Conservation (phyloP, 2,888 invertebrate genomes). For the Synergus umbraculus region DNA sequence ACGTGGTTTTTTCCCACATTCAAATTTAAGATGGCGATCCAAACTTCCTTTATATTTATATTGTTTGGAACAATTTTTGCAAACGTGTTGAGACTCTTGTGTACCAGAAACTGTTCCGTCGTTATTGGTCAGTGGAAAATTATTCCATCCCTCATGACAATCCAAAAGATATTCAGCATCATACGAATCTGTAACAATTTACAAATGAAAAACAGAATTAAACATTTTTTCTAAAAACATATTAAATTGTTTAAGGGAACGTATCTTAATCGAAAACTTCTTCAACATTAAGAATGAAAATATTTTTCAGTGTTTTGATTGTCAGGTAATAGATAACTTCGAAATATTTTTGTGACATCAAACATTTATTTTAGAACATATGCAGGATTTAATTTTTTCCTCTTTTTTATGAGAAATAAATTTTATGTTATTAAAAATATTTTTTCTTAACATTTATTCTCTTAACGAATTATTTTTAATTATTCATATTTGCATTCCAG, state of each 20-base stretch:
- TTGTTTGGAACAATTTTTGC: constrained; percentile 64
- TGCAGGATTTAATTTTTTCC: too few relatives aligned
- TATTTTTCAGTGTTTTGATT: background rate
- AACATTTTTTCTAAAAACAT: background rate
- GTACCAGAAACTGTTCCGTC: background rate
- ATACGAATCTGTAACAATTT: background rate
- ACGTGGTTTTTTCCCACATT: constrained; percentile 72
- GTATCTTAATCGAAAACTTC: background rate
- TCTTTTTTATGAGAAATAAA: too few relatives aligned
- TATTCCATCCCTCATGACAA: constrained; percentile 27
- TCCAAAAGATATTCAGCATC: constrained; percentile 6
- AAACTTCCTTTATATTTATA: constrained; percentile 68
- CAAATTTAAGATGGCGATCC: constrained; percentile 71
- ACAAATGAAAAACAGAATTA: background rate
- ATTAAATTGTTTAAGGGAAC: background rate
- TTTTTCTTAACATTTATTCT: too few relatives aligned
- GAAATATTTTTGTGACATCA: background rate
- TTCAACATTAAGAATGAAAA: background rate
- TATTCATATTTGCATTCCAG: background rate
- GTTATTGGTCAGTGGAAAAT: background rate
- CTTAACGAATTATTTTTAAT: background rate
- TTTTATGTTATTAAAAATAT: too few relatives aligned
- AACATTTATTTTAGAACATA: background rate
- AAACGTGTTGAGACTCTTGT: constrained; percentile 52
- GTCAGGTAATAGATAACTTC: background rate